phyloP scores from a whole-genome alignment of 2,113 vertebrate genomes.

The Laticauda laticaudata region DNA sequence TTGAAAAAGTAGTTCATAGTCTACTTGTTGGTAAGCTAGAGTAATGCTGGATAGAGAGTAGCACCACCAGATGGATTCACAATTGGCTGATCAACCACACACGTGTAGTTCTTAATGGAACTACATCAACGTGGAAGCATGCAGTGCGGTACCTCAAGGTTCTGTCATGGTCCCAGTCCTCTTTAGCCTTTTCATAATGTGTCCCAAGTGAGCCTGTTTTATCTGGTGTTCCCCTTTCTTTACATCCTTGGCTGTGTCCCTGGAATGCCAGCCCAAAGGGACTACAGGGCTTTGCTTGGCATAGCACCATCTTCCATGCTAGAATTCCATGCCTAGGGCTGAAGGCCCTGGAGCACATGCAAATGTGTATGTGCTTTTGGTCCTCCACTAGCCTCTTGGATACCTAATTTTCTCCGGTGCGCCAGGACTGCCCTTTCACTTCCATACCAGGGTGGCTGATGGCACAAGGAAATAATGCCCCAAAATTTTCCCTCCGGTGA shows the following conservation, averaged over 20 bases:
- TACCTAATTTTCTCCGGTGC: background rate
- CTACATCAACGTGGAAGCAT: no score
- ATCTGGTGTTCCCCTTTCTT: background rate
- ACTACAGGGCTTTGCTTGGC: constrained; percentile 48
- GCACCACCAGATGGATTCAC: no score
- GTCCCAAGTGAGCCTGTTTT: background rate
- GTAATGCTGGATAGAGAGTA: no score
- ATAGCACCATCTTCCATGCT: constrained; percentile 6
- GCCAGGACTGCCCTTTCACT: background rate
- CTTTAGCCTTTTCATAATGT: no score
- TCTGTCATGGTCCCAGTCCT: no score
- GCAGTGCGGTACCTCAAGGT: no score
- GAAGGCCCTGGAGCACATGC: background rate
- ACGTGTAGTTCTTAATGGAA: no score
- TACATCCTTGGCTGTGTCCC: background rate
- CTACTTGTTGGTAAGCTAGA: no score
- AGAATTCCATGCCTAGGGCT: constrained; percentile 12
- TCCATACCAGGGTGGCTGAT: background rate
- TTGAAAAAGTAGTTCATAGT: no score
- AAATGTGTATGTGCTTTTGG: background rate
- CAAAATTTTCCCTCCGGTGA: background rate
- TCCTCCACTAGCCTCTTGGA: constrained; percentile 21
- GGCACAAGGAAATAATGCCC: background rate
- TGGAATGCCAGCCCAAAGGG: constrained; percentile 45
- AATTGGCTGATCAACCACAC: no score